These are phyloP conservation scores for Brachionus paranguensis DNA, from an alignment of 1,140 invertebrate species.

Conservation along the genomic window DNA sequence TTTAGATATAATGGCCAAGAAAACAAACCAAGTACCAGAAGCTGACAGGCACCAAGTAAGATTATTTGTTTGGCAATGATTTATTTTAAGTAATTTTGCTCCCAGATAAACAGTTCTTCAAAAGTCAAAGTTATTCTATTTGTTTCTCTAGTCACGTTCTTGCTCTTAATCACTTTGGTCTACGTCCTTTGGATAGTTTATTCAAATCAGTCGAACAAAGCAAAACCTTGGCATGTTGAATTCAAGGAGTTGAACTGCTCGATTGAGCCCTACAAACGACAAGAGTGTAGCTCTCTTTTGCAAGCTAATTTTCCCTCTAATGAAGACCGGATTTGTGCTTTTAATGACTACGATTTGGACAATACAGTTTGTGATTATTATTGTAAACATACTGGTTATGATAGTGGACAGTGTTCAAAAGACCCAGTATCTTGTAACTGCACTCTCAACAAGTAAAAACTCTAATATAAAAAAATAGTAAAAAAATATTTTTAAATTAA, in stretches of 20 bases:
- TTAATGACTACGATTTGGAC: neutral
- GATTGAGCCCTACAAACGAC: neutral
- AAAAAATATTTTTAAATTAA: neutral
- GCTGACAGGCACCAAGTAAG: neutral
- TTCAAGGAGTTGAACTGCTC: conserved; percentile 5
- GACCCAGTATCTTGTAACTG: neutral
- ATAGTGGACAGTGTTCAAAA: neutral
- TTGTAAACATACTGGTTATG: neutral
- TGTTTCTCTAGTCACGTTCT: neutral
- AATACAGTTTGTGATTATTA: neutral
- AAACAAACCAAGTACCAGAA: neutral
- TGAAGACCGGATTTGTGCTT: neutral
- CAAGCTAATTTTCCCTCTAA: neutral
- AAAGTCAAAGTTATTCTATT: conserved; percentile 7
- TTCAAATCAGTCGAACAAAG: neutral
- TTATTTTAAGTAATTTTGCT: neutral
- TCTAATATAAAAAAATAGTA: neutral
- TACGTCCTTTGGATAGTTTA: neutral
- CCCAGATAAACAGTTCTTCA: neutral
- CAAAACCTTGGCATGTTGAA: neutral
- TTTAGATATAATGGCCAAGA: neutral
- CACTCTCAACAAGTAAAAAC: neutral
- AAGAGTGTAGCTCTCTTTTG: neutral
- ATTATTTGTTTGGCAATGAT: neutral
- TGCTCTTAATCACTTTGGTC: neutral